phyloP scores from a whole-genome alignment of 2,113 vertebrate genomes.

The Mionectes macconnelli region DNA sequence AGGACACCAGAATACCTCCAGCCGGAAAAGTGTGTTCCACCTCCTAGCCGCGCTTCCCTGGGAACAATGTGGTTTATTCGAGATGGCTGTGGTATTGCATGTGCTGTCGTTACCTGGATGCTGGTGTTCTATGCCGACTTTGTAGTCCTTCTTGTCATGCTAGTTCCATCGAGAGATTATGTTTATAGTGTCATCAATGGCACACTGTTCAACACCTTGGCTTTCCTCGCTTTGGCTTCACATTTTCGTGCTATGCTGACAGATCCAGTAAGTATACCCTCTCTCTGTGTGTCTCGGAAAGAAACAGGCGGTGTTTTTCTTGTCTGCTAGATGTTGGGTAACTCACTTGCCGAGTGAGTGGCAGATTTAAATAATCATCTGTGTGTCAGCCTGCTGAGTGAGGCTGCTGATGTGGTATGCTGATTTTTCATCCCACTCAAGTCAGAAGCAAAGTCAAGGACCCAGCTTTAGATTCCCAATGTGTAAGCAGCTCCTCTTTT shows the following conservation, averaged over 20 bases:
- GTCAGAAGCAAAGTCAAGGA: neutral
- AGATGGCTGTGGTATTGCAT: constrained; percentile 94
- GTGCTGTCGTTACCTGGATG: constrained; percentile 93
- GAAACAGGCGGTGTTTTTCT: neutral
- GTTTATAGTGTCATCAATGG: constrained; percentile 91
- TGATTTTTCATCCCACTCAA: constrained; percentile 19
- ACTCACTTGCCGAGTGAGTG: neutral
- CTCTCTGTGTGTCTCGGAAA: neutral
- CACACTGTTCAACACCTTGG: constrained; percentile 88
- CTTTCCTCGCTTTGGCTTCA: constrained; percentile 92
- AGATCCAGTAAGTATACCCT: constrained; percentile 88
- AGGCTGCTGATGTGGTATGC: constrained; percentile 20
- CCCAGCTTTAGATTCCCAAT: neutral
- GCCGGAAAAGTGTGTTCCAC: constrained; percentile 91
- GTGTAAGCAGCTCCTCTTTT: neutral
- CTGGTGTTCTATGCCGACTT: constrained; percentile 97
- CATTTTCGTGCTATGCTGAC: constrained; percentile 96
- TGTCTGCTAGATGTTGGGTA: constrained; percentile 32
- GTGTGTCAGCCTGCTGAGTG: neutral
- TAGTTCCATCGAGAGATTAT: constrained; percentile 87
- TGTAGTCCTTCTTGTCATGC: constrained; percentile 95
- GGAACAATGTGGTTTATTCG: constrained; percentile 97
- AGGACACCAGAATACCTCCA: constrained; percentile 91
- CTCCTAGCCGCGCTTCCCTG: constrained; percentile 73
- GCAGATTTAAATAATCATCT: constrained; percentile 20